phyloP scores from a whole-genome alignment of 2,113 vertebrate species.

The Mus spicilegus region DNA sequence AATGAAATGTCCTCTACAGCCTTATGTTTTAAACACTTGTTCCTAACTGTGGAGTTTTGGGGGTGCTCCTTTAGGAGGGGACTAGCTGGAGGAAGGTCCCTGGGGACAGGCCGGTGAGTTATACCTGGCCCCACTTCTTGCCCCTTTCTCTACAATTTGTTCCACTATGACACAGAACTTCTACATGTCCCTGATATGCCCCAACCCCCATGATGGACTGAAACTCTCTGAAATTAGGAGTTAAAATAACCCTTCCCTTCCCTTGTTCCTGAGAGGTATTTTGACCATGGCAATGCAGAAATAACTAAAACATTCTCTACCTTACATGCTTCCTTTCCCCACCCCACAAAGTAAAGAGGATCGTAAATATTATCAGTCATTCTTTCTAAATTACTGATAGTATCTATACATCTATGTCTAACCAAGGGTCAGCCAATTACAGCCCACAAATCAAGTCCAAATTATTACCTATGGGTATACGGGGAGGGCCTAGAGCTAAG shows the following conservation, averaged over 20 bases:
- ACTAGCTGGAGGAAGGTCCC: neutral
- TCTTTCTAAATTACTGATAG: neutral
- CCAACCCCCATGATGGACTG: neutral
- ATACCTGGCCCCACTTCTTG: neutral
- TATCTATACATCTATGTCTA: neutral
- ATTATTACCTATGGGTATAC: neutral
- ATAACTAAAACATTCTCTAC: neutral
- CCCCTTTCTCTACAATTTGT: neutral
- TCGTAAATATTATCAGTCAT: constrained; percentile 4
- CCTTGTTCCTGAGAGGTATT: neutral
- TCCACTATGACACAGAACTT: neutral
- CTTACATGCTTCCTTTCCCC: neutral
- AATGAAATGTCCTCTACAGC: neutral
- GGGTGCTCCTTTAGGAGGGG: neutral
- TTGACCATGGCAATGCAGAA: neutral
- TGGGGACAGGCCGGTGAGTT: neutral
- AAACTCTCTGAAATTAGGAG: neutral
- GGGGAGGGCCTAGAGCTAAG: neutral
- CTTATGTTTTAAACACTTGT: neutral
- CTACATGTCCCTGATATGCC: neutral
- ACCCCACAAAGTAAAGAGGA: constrained; percentile 7
- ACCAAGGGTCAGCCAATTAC: neutral
- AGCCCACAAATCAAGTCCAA: neutral
- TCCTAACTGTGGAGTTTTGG: neutral
- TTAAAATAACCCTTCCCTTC: neutral